These are phyloP conservation scores for Sarcophilus harrisii DNA, from an alignment of 2,797 vertebrate genomes.

Conservation along the genomic window DNA sequence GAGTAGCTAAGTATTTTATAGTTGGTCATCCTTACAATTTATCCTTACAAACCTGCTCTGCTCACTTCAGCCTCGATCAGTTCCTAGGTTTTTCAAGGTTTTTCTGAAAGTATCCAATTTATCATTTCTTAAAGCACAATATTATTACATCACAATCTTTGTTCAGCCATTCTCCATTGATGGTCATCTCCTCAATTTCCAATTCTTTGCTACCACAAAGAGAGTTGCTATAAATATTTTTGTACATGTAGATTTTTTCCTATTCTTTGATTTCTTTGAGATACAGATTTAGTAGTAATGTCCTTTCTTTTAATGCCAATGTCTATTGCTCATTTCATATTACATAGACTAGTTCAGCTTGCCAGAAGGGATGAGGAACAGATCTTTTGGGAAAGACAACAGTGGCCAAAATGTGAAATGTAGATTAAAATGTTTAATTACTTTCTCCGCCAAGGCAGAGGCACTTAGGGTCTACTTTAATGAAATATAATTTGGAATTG, in stretches of 20 bases:
- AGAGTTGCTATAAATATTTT: background rate
- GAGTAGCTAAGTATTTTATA: background rate
- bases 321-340: background rate
- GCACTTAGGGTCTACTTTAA: slow-evolving; percentile 24
- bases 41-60: background rate
- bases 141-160: background rate
- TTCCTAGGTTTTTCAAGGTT: background rate
- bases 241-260: background rate
- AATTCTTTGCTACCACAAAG: background rate
- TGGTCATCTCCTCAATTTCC: background rate
- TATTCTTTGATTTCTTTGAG: background rate
- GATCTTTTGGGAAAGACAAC: background rate
- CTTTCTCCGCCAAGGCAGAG: slow-evolving; percentile 35
- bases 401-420: background rate
- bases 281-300: background rate
- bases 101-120: background rate
- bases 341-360: background rate
- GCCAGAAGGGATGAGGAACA: background rate
- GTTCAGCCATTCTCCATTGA: background rate
- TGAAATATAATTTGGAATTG: slow-evolving; percentile 45
- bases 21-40: background rate
- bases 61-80: background rate
- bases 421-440: slow-evolving; percentile 34
- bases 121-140: background rate
- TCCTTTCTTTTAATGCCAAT: background rate